Base-by-base conservation (phyloP, 2,888 invertebrate genomes). In the Tipula unca region DNA sequence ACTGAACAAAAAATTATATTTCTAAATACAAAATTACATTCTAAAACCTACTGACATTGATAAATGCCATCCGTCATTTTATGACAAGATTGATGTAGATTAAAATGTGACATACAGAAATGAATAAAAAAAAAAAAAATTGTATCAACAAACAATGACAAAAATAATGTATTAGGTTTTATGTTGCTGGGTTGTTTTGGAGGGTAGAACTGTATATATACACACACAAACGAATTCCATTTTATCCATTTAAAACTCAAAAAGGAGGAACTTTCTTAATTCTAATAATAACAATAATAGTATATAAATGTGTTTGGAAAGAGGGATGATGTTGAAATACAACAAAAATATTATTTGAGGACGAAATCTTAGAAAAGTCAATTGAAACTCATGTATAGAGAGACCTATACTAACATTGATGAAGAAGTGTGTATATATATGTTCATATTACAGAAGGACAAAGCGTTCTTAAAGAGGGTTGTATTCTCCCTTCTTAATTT, bases 11-110 rank as follows among this genome's bases (percentile, higher is more conserved):
- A 83, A 83, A 83, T n/a, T 83, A 83, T 35, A 83, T 83, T 83
- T 83, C 35, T 35, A 32, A 83, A 83, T 83, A 85, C 48, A 85
- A 85, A 85, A 85, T 85, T 85, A 85, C 48, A 85, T 85, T 85
- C 85, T 83, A 48, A 85, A 85, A 85, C 85, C 82, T 85, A 83
- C 90, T 90, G 90, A 90, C 91, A 90, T 90, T 90, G 90, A 90
- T 90, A 90, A 90, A 90, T 91, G 89, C 89, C 90, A 90, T 91
- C 90, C 90, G 90, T 90, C 90, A 90, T 90, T 91, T 90, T 89
- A 90, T 90, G 90, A 90, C 88, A 90, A 91, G 90, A 90, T 90
- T 91, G 91, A 90, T 90, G 90, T 90, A 90, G 91, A 91, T 90
- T 90, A 90, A 89, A 90, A 90, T 90, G 90, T 90, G 91, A 90